Conservation (phyloP, 2,113 vertebrate species). For the Panthera leo region DNA sequence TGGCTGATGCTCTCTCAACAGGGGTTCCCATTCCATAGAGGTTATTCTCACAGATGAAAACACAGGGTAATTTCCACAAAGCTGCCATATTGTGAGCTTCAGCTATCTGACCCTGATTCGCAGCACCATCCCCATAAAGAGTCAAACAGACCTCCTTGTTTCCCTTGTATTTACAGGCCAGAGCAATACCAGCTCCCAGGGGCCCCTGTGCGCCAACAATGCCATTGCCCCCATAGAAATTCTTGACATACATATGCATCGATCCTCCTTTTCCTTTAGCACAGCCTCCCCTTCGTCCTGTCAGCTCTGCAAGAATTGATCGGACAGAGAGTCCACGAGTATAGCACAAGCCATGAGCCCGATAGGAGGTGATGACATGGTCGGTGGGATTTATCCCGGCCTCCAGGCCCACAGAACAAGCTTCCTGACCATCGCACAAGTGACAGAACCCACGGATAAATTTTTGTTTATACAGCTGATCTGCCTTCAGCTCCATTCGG, state of each 20-base stretch:
- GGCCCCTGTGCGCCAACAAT: slow-evolving; percentile 97
- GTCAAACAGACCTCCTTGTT: slow-evolving; percentile 87
- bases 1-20: slow-evolving; percentile 89
- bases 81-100: slow-evolving; percentile 95
- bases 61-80: slow-evolving; percentile 94
- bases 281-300: slow-evolving; percentile 92
- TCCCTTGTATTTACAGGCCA: slow-evolving; percentile 91
- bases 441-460: slow-evolving; percentile 97
- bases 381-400: slow-evolving; percentile 89
- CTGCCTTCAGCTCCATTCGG: slow-evolving; percentile 95
- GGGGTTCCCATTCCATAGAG: slow-evolving; percentile 93
- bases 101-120: slow-evolving; percentile 96
- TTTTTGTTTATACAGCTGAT: slow-evolving; percentile 97
- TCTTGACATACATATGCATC: slow-evolving; percentile 96
- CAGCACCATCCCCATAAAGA: slow-evolving; percentile 95
- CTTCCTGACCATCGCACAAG: slow-evolving; percentile 97
- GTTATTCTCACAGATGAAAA: slow-evolving; percentile 97
- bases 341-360: slow-evolving; percentile 91
- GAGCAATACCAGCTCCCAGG: slow-evolving; percentile 92
- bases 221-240: slow-evolving; percentile 97
- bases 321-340: slow-evolving; percentile 89
- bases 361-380: slow-evolving; percentile 95
- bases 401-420: slow-evolving; percentile 95
- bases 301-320: slow-evolving; percentile 94
- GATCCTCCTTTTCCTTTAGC: slow-evolving; percentile 96